Conservation (phyloP, 2,797 vertebrate genomes). For the Epinephelus malabaricus region DNA sequence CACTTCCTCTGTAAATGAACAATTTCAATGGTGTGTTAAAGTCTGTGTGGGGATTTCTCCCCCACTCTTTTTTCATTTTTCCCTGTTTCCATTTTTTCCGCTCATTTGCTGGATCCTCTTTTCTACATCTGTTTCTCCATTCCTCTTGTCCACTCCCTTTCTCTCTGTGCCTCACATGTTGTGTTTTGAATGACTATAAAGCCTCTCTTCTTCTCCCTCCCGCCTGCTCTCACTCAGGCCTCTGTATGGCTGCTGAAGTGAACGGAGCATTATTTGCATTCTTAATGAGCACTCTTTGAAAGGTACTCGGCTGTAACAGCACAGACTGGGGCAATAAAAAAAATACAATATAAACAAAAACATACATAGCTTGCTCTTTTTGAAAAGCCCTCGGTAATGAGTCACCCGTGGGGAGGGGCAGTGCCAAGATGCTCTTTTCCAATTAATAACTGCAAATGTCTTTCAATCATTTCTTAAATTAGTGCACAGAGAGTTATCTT, state of each 20-base stretch:
- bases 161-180: conserved; percentile 15
- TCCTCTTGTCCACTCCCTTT: neutral
- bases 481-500: neutral
- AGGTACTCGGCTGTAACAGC: conserved; percentile 43
- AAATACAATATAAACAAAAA: conserved; percentile 44
- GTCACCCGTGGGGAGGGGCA: neutral
- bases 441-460: conserved; percentile 20
- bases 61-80: neutral
- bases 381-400: conserved; percentile 21
- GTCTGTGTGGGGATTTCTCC: conserved; percentile 10
- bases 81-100: neutral
- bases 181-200: conserved; percentile 24
- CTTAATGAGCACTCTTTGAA: conserved; percentile 60
- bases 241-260: conserved; percentile 43
- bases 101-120: conserved; percentile 4
- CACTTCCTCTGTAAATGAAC: conserved; percentile 40
- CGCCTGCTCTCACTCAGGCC: conserved; percentile 33
- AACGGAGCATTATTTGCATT: conserved; percentile 70
- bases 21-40: conserved; percentile 44
- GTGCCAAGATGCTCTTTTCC: neutral
- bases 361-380: conserved; percentile 19
- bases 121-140: conserved; percentile 7
- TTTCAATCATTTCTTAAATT: conserved; percentile 18
- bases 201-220: neutral
- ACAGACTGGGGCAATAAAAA: conserved; percentile 24